Evolutionary conservation across 2,797 vertebrate genomes (phyloP), one percentile per base, ranked within the genome.

Genomic region (Sebastes taczanowskii): DNA sequence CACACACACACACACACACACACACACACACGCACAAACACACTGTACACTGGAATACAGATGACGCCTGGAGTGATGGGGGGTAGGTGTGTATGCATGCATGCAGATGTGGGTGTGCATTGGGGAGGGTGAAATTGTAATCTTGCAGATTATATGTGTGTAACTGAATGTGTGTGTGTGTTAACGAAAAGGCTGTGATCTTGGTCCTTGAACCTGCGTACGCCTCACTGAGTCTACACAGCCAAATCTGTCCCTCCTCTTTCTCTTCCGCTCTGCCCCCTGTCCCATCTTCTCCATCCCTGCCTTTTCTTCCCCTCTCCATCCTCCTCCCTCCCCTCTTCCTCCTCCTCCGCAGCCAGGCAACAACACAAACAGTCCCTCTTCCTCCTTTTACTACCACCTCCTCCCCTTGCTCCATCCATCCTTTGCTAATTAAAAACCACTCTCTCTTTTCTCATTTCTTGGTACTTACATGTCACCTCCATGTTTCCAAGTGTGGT

Each of bases 391-490:
- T 81, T 88, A 80, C 85, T 84, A 86, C 82, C 73, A 77, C 68
- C 81, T 71, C 68, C 81, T 71, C 80, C 81, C 72, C 53, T 78
- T 23, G 18, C 66, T 87, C 79, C 77, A 49, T 82, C 85, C 77
- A 55, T 71, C 78, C 85, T 63, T 55, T 55, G 75, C 83, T 80
- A 78, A 88, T 64, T 71, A 73, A 68, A 78, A 74, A 55, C 20
- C 80, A 38, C 69, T 52, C 49, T 68, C 52, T 60, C 68, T 38
- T 62, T 53, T 59, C 62, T 69, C 34, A 11, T 78, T 70, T 63
- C 60, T 75, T n/a, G 38, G 80, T 96, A 96, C 96, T 96, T 94
- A 96, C 96, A 94, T 94, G 94, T 95, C 94, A 94, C 91, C 94
- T 95, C 95, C 96, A 96, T 96, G 89, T 89, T 92, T 92, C 86